Conservation (phyloP, 2,113 vertebrate genomes). For the Cheilinus undulatus region DNA sequence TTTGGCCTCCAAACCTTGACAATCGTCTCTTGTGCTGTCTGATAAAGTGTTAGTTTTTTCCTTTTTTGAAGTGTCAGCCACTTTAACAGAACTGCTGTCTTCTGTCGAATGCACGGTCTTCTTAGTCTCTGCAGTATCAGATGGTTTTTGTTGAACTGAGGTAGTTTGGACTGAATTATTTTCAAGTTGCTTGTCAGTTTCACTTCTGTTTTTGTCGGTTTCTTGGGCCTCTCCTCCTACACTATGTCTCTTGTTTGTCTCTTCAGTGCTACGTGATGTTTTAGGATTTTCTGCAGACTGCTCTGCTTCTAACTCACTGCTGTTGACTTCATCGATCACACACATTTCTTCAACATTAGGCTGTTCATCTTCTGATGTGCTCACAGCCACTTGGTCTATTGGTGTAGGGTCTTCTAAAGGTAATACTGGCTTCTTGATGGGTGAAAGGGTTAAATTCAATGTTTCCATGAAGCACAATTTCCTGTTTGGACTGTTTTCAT, state of each 20-base stretch:
- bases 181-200: slow-evolving; percentile 10
- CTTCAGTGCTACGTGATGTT: not conserved
- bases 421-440: slow-evolving; percentile 86
- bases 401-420: not conserved
- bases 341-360: slow-evolving; percentile 71
- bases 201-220: not conserved
- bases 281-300: not conserved
- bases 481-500: slow-evolving; percentile 76
- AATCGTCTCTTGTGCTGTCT: not conserved
- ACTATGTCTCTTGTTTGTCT: not conserved
- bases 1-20: not conserved
- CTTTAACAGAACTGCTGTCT: slow-evolving; percentile 6
- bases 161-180: slow-evolving; percentile 13
- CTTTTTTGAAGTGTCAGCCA: not conserved
- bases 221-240: not conserved
- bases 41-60: not conserved
- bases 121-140: not conserved
- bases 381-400: slow-evolving; percentile 40
- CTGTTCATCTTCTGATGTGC: slow-evolving; percentile 40
- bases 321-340: slow-evolving; percentile 75
- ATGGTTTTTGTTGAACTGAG: not conserved
- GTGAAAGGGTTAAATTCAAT: slow-evolving; percentile 95
- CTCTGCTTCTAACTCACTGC: slow-evolving; percentile 51
- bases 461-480: slow-evolving; percentile 98
- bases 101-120: not conserved